Evolutionary conservation across 2,888 invertebrate species (phyloP).

Genomic region (Pachliopta kotzebuea): DNA sequence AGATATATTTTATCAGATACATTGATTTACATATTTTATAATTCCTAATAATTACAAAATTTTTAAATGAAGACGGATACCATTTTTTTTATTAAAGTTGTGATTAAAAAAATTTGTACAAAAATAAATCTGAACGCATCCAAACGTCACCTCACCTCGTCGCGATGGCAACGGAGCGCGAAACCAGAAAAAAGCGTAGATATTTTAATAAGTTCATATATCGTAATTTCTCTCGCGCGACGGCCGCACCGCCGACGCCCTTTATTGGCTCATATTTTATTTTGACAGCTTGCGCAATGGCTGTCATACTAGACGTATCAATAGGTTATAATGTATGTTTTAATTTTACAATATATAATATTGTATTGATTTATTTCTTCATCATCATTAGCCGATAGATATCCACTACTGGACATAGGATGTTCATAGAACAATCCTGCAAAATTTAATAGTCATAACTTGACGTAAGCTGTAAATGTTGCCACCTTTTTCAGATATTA

Average conservation of each 20-base stretch:
- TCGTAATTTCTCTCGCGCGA: slow-evolving; percentile 68
- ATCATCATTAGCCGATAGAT: no score
- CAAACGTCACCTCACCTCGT: slow-evolving; percentile 47
- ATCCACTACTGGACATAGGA: no score
- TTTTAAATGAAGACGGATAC: no score
- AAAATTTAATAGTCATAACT: no score
- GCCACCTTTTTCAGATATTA: no score
- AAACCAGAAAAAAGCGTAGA: slow-evolving; percentile 62
- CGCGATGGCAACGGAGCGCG: slow-evolving; percentile 63
- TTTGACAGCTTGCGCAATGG: slow-evolving; percentile 65
- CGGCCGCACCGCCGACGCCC: slow-evolving; percentile 51
- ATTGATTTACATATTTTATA: no score
- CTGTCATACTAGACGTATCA: slow-evolving; percentile 52
- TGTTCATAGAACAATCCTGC: no score
- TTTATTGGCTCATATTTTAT: slow-evolving; percentile 77
- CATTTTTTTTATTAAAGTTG: not conserved
- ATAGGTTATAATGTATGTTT: slow-evolving; percentile 23
- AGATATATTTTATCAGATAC: no score
- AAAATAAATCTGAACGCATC: slow-evolving; percentile 34
- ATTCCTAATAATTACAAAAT: no score
- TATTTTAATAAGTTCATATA: slow-evolving; percentile 78
- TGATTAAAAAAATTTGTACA: not conserved
- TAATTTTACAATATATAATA: slow-evolving; percentile 12
- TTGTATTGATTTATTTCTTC: no score
- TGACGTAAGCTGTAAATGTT: no score